Evolutionary conservation across 37 sponge, comb jelly and placozoan species (phyloP), one percentile per base, ranked within the genome.

Genomic region (Trichoplax adhaerens): DNA sequence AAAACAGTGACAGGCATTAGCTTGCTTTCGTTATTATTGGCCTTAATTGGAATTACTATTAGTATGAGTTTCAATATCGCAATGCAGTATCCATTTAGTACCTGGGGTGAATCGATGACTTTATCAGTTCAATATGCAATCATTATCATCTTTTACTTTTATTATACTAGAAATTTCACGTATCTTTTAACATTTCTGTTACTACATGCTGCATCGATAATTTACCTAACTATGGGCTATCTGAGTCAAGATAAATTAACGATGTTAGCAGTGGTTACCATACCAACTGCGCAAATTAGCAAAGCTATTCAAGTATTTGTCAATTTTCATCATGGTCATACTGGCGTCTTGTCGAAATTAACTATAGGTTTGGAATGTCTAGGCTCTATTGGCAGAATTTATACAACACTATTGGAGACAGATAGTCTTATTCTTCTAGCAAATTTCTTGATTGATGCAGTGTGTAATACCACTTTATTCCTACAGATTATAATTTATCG

Each of bases 91-190:
- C 69, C 63, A n/a, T 81, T 3, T 72, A 98, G 91, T 69, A 78
- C 94, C 0, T 98, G 87, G 90, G 99, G 99, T 64, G 99, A 98
- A 79, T 83, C 74, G 62, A 72, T 89, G 77, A 89, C 93, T 78
- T 71, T 98, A 46, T 68, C 81, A 1, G 52, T 93, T 3, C 99
- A 98, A 79, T 73, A 79, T 53, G 49, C 77, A n/a, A 59, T 89
- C 10, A 77, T 93, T 1, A 58, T 85, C n/a, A 46, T 69, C 29
- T 77, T 89, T 69, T 79, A 84, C 79, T 86, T 84, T 74, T 63
- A 76, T 84, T 89, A 88, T 63, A 77, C 82, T 29, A 29, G 29
- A 29, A 29, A 29, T 29, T 29, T 29, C 29, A 29, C 29, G 29
- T 29, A 29, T 29, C 29, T 29, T 29, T 29, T 29, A 29, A 29